Conservation (phyloP, 2,113 vertebrate species). For the Psammodynastes pulverulentus region DNA sequence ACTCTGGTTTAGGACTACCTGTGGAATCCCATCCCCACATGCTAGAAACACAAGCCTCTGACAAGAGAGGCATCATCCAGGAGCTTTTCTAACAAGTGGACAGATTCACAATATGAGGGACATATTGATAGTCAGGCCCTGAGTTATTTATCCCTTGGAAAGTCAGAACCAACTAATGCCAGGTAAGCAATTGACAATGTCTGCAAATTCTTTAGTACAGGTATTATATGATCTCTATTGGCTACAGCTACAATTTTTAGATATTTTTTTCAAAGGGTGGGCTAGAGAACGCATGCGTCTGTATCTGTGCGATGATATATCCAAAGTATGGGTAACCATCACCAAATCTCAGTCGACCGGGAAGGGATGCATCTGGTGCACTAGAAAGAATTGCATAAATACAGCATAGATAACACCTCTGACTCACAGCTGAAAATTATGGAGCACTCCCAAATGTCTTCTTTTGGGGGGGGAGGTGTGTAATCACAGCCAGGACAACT, state of each 20-base stretch:
- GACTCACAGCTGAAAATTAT: not conserved
- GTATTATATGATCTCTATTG: not conserved
- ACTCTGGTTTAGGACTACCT: too few relatives aligned
- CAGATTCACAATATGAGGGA: not conserved
- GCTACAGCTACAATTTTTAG: not conserved
- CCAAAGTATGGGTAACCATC: not conserved
- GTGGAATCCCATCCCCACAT: not conserved
- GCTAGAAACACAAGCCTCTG: not conserved
- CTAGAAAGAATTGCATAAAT: not conserved
- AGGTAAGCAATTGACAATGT: not conserved
- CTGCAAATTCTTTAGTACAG: not conserved
- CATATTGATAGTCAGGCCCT: not conserved
- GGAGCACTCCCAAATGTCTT: not conserved
- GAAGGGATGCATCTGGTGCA: not conserved
- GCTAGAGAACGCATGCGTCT: not conserved
- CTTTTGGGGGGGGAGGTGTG: not conserved
- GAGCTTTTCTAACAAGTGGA: not conserved
- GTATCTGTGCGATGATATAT: not conserved
- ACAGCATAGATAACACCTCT: not conserved
- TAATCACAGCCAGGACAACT: not conserved
- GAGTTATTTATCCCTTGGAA: not conserved
- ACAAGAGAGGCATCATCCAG: not conserved
- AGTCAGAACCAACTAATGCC: not conserved
- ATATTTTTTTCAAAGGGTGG: not conserved
- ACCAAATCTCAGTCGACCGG: not conserved